Percentiles rank a stretch among this genome's conserved stretches.
Evolutionary conservation across 2,113 vertebrate genomes (phyloP).

Genomic region (Axis porcinus): DNA sequence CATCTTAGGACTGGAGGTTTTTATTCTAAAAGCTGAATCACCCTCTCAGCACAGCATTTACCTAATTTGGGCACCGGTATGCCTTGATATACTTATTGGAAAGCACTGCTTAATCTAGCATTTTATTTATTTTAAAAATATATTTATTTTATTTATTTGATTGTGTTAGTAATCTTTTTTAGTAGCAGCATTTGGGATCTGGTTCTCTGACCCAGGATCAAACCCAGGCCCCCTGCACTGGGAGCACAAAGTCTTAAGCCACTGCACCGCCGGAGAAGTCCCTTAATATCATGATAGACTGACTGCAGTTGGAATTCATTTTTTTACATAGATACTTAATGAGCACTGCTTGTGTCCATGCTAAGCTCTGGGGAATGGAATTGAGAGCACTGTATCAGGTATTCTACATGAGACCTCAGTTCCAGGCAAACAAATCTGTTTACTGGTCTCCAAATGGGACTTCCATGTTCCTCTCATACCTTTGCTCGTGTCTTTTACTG

Average conservation of each 20-base stretch:
- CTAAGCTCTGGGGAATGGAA: neutral
- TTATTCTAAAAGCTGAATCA: neutral
- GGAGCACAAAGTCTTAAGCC: neutral
- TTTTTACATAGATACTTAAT: neutral
- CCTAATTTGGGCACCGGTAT: neutral
- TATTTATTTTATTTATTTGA: neutral
- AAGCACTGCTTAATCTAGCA: neutral
- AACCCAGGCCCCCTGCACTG: neutral
- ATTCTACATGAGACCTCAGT: neutral
- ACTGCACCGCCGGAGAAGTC: neutral
- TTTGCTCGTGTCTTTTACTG: neutral
- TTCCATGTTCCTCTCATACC: neutral
- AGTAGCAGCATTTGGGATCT: neutral
- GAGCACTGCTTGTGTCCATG: neutral
- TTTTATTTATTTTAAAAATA: neutral
- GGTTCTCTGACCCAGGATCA: neutral
- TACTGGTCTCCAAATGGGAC: neutral
- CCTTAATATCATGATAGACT: neutral
- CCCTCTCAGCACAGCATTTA: neutral
- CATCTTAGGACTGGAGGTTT: neutral
- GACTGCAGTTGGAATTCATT: neutral
- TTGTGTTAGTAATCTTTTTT: neutral
- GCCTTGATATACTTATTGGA: neutral
- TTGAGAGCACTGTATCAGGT: neutral
- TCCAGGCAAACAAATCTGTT: neutral